Conservation (phyloP, 1,140 invertebrate species). For the Tetramorium alpestre region DNA sequence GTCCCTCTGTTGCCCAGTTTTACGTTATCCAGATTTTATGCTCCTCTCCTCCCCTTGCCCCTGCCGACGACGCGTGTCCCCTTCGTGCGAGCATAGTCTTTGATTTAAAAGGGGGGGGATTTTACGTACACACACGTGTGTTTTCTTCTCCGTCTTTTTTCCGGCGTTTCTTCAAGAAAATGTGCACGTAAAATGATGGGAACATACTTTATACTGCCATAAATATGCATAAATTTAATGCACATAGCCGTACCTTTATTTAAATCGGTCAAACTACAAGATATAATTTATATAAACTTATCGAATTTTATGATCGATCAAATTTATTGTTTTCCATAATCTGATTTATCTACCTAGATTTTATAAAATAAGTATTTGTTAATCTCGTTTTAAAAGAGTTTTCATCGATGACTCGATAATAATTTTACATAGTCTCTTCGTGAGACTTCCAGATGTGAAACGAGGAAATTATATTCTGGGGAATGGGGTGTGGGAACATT, state of each 20-base stretch:
- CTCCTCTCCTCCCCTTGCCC: conserved; percentile 17
- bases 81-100: neutral
- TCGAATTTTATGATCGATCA: neutral
- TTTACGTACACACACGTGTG: neutral
- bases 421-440: neutral
- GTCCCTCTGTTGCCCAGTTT: conserved; percentile 79
- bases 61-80: neutral
- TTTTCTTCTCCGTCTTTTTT: neutral
- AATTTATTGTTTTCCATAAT: neutral
- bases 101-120: conserved; percentile 67
- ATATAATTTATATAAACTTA: neutral
- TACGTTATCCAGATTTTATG: conserved; percentile 68
- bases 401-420: neutral
- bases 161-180: neutral
- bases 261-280: neutral
- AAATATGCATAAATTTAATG: neutral
- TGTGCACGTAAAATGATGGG: neutral
- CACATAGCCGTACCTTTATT: neutral
- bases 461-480: neutral
- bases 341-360: neutral
- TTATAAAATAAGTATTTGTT: neutral
- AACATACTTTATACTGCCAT: neutral
- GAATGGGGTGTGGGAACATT: conserved; percentile 7
- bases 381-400: neutral
- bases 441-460: conserved; percentile 1